Conservation (phyloP, 2,797 vertebrate species). For the Sorex maritimensis region DNA sequence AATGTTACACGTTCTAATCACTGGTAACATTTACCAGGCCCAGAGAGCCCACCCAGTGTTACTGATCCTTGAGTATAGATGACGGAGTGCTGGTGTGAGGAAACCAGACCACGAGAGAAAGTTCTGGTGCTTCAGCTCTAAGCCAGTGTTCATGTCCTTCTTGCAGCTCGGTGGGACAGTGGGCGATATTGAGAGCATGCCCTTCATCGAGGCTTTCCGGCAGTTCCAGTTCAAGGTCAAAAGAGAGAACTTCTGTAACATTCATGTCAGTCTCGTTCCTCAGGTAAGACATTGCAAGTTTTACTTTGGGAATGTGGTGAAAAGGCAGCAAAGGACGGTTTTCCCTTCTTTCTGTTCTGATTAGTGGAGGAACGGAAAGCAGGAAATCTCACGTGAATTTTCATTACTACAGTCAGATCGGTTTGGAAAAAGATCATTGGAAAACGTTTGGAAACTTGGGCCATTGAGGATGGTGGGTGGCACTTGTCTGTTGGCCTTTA, state of each 20-base stretch:
- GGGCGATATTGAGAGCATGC: conserved; percentile 98
- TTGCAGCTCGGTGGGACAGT: conserved; percentile 96
- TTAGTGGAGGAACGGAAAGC: not conserved
- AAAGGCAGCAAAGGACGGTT: not conserved
- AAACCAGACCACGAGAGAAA: not conserved
- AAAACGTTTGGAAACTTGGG: conserved; percentile 37
- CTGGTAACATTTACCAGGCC: not conserved
- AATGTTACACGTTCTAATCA: too few species aligned
- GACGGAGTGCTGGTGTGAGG: not conserved
- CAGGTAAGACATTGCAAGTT: conserved; percentile 91
- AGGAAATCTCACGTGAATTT: conserved; percentile 14
- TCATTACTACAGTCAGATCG: not conserved
- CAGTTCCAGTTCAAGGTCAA: conserved; percentile 99
- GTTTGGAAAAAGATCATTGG: not conserved
- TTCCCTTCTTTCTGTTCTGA: conserved; percentile 36
- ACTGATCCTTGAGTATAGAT: not conserved
- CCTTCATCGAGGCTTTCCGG: conserved; percentile 98
- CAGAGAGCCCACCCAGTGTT: not conserved
- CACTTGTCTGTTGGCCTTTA: not conserved
- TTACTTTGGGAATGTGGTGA: not conserved
- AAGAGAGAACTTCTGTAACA: conserved; percentile 97
- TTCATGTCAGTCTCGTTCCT: conserved; percentile 97
- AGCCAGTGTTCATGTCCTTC: conserved; percentile 13
- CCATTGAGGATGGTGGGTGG: not conserved
- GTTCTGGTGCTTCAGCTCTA: not conserved